phyloP scores from a whole-genome alignment of 2,888 invertebrate genomes.

The Leucozona laternaria region DNA sequence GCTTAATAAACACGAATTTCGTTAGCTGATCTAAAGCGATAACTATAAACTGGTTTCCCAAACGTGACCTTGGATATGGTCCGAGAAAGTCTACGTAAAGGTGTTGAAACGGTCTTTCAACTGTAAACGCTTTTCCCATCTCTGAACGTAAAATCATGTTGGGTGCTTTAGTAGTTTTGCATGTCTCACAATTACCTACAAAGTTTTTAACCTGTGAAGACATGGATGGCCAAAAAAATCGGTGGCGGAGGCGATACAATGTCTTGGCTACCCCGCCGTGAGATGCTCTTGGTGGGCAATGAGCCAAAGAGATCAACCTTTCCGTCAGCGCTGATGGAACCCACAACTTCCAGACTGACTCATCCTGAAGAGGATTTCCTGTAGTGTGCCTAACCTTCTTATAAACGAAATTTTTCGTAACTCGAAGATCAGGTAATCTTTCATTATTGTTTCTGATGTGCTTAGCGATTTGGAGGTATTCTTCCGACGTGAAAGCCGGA shows the following conservation, averaged over 20 bases:
- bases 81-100: background rate
- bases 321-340: background rate
- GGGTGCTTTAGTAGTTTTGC: background rate
- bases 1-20: background rate
- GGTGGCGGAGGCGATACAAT: background rate
- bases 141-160: constrained; percentile 36
- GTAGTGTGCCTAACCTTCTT: background rate
- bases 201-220: background rate
- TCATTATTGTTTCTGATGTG: too few relatives aligned
- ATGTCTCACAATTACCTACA: background rate
- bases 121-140: constrained; percentile 38
- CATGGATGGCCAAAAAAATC: background rate
- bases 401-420: background rate
- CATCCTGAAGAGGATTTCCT: background rate
- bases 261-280: constrained; percentile 16
- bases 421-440: background rate
- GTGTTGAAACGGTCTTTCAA: constrained; percentile 59
- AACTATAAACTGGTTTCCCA: background rate
- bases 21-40: constrained; percentile 68
- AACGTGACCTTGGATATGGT: background rate
- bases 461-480: too few relatives aligned
- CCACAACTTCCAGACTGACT: constrained; percentile 4
- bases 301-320: background rate
- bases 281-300: constrained; percentile 16
- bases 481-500: too few relatives aligned